phyloP scores from a whole-genome alignment of 2,888 invertebrate genomes.

The Rhogogaster chlorosoma region DNA sequence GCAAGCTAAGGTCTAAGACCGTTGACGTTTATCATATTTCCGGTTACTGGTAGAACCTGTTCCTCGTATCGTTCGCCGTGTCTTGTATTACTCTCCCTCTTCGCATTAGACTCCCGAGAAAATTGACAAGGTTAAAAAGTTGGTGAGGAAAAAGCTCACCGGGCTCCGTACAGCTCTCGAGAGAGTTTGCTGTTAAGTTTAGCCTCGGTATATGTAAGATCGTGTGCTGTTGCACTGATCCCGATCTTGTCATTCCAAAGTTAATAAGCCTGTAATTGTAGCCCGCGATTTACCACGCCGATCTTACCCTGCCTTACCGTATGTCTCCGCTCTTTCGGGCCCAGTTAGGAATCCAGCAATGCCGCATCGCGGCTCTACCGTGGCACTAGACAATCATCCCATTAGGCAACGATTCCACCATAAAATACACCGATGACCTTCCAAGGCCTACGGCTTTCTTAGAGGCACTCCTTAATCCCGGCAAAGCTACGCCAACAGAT shows the following conservation, averaged over 20 bases:
- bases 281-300: background rate
- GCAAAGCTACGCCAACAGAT: constrained; percentile 27
- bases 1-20: constrained; percentile 4
- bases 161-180: background rate
- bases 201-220: background rate
- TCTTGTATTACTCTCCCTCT: constrained; percentile 34
- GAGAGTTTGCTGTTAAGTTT: constrained; percentile 2
- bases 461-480: constrained; percentile 47
- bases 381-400: constrained; percentile 71
- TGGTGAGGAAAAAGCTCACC: background rate
- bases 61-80: constrained; percentile 2
- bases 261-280: constrained; percentile 47
- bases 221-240: background rate
- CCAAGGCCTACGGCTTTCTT: constrained; percentile 51
- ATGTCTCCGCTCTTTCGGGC: background rate
- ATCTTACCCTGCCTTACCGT: background rate
- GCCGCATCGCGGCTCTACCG: constrained; percentile 6
- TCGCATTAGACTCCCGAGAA: background rate
- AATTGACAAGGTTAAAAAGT: constrained; percentile 16
- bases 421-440: constrained; percentile 50
- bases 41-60: constrained; percentile 50
- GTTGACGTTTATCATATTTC: constrained; percentile 48
- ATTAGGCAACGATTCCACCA: constrained; percentile 70
- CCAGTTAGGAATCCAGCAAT: constrained; percentile 46
- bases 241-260: constrained; percentile 44